Evolutionary conservation across 2,797 vertebrate species (phyloP).

Genomic region (Simalia tracyae): DNA sequence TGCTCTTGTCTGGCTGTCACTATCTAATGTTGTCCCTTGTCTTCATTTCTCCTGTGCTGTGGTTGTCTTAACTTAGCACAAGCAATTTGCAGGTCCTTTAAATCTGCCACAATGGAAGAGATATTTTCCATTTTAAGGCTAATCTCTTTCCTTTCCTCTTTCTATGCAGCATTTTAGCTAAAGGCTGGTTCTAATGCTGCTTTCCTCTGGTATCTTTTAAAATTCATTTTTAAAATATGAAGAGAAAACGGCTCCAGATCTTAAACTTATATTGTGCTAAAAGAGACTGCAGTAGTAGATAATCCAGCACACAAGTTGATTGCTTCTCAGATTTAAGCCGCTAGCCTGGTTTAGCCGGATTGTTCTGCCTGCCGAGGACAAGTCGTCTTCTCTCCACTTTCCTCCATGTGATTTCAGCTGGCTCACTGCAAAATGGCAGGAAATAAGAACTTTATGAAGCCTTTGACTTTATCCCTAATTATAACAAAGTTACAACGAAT

Average conservation of each 20-base stretch:
- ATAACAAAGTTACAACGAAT: background rate
- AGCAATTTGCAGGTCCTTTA: slow-evolving; percentile 16
- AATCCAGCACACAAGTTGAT: background rate
- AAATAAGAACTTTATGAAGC: background rate
- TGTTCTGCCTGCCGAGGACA: background rate
- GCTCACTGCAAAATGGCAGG: background rate
- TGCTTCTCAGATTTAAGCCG: background rate
- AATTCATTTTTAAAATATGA: background rate
- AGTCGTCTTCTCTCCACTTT: background rate
- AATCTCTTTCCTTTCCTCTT: slow-evolving; percentile 8
- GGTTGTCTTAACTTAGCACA: background rate
- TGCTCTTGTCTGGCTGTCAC: background rate
- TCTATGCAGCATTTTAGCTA: slow-evolving; percentile 2
- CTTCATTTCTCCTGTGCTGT: slow-evolving; percentile 6
- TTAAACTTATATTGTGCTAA: background rate
- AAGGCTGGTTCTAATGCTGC: background rate
- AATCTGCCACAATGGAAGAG: background rate
- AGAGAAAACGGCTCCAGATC: background rate
- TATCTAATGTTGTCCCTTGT: background rate
- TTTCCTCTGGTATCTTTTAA: background rate
- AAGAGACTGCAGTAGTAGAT: background rate
- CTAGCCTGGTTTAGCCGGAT: background rate
- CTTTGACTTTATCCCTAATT: background rate
- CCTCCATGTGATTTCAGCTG: background rate
- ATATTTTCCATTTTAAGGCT: background rate